Evolutionary conservation across 1,140 invertebrate species (phyloP), one percentile per base, ranked within the genome.

Genomic region (Bombus sylvicola): DNA sequence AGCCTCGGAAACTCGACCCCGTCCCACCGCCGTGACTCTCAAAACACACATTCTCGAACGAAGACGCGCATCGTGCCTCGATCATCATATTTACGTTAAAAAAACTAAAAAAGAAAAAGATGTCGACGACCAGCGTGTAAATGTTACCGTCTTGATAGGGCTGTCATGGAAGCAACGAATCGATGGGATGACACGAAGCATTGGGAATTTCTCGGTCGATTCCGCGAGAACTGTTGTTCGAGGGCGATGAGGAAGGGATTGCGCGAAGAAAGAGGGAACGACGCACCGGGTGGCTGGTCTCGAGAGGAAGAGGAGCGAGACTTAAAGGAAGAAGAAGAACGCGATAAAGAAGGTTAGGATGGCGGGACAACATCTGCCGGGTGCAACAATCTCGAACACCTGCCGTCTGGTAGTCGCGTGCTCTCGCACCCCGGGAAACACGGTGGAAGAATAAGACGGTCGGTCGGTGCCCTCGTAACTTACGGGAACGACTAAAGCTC

Each of bases 381-480:
- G 92, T 93, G 93, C 93, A 94, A 93, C 89, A 94, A 93, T 93
- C 92, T 93, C 85, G 89, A 93, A 93, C 93, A 94, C 93, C 93
- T 94, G 93, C 93, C 92, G 92, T 94, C 93, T 94, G 93, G 90
- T 90, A 93, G 93, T 94, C 93, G 93, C 93, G 93, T 94, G 93
- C 92, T 91, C 90, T 91, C 87, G 90, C 89, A 92, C 91, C 91
- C 90, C 81, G 85, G 64, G 87, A 69, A 91, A 84, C 83, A 85
- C 87, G 87, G 84, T 88, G 77, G 81, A 91, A 83, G 88, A 86
- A 89, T 90, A 91, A 91, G 90, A 91, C 89, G 89, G 72, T 75
- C 85, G 69, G 88, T 89, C 88, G 80, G 81, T 89, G 88, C 88
- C 80, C 88, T 78, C 88, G 88, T 89, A 89, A 87, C 87, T 89